A percentile compares a stretch with the other conserved stretches of the same genome.
These are phyloP conservation scores for Spea multiplicata DNA, from an alignment of 2,113 vertebrate species.

Conservation along the genomic window DNA sequence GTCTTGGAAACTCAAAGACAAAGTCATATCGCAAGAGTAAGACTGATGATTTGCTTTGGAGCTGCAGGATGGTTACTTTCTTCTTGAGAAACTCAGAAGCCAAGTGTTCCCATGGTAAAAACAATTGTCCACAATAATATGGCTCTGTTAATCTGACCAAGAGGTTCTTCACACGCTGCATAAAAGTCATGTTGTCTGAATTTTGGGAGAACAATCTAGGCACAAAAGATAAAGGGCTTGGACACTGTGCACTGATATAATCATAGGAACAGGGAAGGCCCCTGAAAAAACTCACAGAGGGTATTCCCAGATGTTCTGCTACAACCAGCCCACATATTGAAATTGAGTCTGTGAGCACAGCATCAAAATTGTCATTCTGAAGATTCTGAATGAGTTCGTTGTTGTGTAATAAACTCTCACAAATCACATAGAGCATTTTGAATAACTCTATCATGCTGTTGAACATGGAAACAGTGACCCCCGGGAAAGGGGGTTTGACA, in stretches of 20 bases:
- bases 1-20: slow-evolving; percentile 73
- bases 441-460: fast-evolving
- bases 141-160: slow-evolving; percentile 66
- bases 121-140: slow-evolving; percentile 58
- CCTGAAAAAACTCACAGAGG: slow-evolving; percentile 61
- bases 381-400: slow-evolving; percentile 52
- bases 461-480: not conserved
- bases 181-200: slow-evolving; percentile 76
- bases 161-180: slow-evolving; percentile 68
- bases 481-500: slow-evolving; percentile 14
- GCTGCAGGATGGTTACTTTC: slow-evolving; percentile 60
- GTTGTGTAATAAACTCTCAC: slow-evolving; percentile 63
- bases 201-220: slow-evolving; percentile 67
- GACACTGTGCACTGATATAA: slow-evolving; percentile 56
- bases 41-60: slow-evolving; percentile 52
- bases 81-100: slow-evolving; percentile 65
- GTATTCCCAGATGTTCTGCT: slow-evolving; percentile 58
- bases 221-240: slow-evolving; percentile 61
- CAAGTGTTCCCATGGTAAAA: slow-evolving; percentile 58
- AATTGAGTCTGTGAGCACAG: slow-evolving; percentile 62
- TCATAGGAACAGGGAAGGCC: slow-evolving; percentile 63
- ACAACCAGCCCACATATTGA: slow-evolving; percentile 61
- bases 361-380: slow-evolving; percentile 60
- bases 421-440: slow-evolving; percentile 23
- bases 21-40: slow-evolving; percentile 70